phyloP scores from a whole-genome alignment of 2,797 vertebrate species.

The Protonibea diacanthus region DNA sequence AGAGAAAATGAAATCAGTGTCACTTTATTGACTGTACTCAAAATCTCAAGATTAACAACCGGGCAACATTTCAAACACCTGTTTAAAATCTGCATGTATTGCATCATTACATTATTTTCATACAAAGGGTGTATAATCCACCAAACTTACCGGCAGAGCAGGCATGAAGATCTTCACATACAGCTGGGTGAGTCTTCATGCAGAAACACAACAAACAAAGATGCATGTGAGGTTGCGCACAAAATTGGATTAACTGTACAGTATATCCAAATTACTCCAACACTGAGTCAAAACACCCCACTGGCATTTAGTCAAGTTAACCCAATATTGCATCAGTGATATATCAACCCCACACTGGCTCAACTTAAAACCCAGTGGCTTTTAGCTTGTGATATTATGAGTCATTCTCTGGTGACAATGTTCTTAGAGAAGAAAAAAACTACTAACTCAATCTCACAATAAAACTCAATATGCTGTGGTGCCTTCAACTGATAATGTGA shows the following conservation, averaged over 20 bases:
- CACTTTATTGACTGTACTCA: not conserved
- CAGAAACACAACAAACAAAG: slow-evolving; percentile 34
- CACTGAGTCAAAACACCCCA: no score
- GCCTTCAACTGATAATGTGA: not conserved
- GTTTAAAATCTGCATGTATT: not conserved
- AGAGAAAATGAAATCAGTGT: not conserved
- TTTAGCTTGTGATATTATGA: no score
- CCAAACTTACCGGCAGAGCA: slow-evolving; percentile 92
- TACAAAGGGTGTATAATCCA: not conserved
- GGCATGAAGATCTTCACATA: slow-evolving; percentile 96
- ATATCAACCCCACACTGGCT: no score
- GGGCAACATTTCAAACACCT: not conserved
- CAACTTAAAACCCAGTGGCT: no score
- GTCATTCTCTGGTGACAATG: no score
- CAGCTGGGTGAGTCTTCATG: slow-evolving; percentile 89
- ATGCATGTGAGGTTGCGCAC: not conserved
- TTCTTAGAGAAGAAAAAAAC: no score
- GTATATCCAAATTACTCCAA: no score
- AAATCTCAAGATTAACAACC: not conserved
- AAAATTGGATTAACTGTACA: no score
- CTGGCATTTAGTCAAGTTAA: no score
- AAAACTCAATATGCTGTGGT: not conserved
- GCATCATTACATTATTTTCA: not conserved
- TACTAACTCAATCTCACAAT: no score
- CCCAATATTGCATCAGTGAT: no score